Conservation (phyloP, 2,888 invertebrate species). For the Empis stercorea region DNA sequence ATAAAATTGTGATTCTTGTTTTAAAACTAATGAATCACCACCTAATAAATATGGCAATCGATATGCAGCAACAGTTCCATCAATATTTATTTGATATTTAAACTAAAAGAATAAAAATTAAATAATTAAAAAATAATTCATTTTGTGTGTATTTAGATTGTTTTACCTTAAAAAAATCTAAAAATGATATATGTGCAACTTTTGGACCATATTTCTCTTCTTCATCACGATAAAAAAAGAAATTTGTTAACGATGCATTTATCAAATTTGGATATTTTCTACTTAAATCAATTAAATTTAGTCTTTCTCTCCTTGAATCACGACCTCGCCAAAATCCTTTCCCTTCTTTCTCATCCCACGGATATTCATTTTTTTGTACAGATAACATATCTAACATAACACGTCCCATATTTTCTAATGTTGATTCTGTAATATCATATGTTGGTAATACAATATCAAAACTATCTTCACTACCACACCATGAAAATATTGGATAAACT, state of each 20-base stretch:
- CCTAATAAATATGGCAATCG: conserved; percentile 81
- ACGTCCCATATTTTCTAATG: conserved; percentile 86
- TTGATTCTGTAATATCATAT: conserved; percentile 86
- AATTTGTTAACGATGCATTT: conserved; percentile 87
- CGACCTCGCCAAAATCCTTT: conserved; percentile 86
- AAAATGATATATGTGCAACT: conserved; percentile 73
- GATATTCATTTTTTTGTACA: conserved; percentile 60
- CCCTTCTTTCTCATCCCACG: conserved; percentile 62
- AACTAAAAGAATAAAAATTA: conserved; percentile 45
- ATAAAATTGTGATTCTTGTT: conserved; percentile 87
- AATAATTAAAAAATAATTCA: no score
- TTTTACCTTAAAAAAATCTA: conserved; percentile 90
- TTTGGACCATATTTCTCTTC: conserved; percentile 77
- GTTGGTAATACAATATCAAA: conserved; percentile 88
- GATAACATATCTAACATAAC: conserved; percentile 83
- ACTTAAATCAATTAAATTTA: conserved; percentile 69
- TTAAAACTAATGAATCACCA: conserved; percentile 77
- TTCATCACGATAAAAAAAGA: conserved; percentile 86
- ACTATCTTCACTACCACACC: conserved; percentile 84
- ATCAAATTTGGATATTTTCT: conserved; percentile 62
- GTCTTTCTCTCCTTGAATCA: conserved; percentile 74
- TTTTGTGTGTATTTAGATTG: no score
- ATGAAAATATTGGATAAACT: conserved; percentile 77
- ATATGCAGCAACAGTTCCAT: conserved; percentile 95
- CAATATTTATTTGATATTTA: conserved; percentile 87